These are phyloP conservation scores for Meliscaeva auricollis DNA, from an alignment of 2,888 invertebrate species.

Conservation along the genomic window DNA sequence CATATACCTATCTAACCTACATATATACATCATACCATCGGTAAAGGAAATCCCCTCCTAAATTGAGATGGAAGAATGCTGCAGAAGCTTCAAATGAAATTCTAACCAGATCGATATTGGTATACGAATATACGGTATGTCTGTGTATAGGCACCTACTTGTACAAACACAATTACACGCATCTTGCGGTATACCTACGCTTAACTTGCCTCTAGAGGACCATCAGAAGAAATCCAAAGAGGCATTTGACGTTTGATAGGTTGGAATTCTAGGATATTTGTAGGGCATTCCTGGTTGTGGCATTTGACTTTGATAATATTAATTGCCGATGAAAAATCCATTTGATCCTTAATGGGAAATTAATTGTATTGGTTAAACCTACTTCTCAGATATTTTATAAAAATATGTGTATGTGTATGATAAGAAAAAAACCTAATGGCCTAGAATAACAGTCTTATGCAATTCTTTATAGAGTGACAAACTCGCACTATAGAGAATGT, in stretches of 20 bases:
- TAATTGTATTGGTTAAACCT: conserved; percentile 57
- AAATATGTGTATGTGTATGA: neutral
- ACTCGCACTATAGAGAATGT: too few relatives aligned
- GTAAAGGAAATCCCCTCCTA: neutral
- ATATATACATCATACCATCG: too few relatives aligned
- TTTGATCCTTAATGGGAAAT: conserved; percentile 65
- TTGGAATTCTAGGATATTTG: conserved; percentile 46
- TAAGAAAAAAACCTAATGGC: conserved; percentile 45
- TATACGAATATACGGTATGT: neutral
- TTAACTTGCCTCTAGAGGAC: neutral
- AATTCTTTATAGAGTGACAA: too few relatives aligned
- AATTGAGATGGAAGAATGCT: conserved; percentile 59
- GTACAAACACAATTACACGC: conserved; percentile 13
- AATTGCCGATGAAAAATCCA: conserved; percentile 57
- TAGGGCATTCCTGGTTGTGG: conserved; percentile 52
- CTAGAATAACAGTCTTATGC: neutral
- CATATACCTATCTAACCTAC: neutral
- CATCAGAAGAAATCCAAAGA: neutral
- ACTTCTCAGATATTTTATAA: conserved; percentile 25
- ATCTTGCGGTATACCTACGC: neutral
- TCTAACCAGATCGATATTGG: conserved; percentile 48
- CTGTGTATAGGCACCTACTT: neutral
- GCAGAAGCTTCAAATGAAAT: conserved; percentile 65
- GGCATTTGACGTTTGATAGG: conserved; percentile 41
- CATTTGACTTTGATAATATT: conserved; percentile 52